Conservation (phyloP, 2,113 vertebrate genomes). For the Spea multiplicata region DNA sequence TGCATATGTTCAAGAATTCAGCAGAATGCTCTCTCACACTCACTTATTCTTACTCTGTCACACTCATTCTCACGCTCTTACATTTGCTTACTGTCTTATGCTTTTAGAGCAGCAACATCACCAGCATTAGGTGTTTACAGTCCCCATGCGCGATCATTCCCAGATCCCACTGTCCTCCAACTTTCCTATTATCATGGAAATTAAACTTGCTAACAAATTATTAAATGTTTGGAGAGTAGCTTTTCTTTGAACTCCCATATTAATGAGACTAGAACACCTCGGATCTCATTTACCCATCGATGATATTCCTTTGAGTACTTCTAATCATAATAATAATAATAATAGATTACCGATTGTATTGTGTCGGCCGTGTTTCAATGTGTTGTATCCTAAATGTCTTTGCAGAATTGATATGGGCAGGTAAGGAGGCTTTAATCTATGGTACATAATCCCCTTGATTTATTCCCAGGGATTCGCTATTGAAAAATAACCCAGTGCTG, state of each 20-base stretch:
- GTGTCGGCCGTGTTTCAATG: slow-evolving; percentile 26
- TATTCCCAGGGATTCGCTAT: not conserved
- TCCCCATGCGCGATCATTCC: not conserved
- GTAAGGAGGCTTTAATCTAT: slow-evolving; percentile 14
- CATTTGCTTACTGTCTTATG: too few relatives aligned
- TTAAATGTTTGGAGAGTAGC: slow-evolving; percentile 5
- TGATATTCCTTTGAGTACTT: slow-evolving; percentile 12
- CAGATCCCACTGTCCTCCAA: not conserved
- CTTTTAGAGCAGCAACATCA: too few relatives aligned
- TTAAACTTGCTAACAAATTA: slow-evolving; percentile 34
- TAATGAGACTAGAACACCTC: not conserved
- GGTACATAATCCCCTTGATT: slow-evolving; percentile 25
- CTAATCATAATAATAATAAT: slow-evolving; percentile 23
- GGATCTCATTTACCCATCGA: not conserved
- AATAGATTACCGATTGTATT: slow-evolving; percentile 29
- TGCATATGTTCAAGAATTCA: too few relatives aligned
- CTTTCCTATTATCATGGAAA: not conserved
- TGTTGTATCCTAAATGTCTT: slow-evolving; percentile 20
- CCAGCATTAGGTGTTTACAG: too few relatives aligned
- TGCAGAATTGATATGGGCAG: slow-evolving; percentile 29
- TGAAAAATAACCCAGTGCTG: slow-evolving; percentile 7
- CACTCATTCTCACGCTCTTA: too few relatives aligned
- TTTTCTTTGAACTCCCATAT: not conserved
- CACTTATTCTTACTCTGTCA: too few relatives aligned
- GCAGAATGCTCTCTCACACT: too few relatives aligned